Evolutionary conservation across 2,797 vertebrate species (phyloP), one percentile per base, ranked within the genome.

Genomic region (Amphiprion clarkii): DNA sequence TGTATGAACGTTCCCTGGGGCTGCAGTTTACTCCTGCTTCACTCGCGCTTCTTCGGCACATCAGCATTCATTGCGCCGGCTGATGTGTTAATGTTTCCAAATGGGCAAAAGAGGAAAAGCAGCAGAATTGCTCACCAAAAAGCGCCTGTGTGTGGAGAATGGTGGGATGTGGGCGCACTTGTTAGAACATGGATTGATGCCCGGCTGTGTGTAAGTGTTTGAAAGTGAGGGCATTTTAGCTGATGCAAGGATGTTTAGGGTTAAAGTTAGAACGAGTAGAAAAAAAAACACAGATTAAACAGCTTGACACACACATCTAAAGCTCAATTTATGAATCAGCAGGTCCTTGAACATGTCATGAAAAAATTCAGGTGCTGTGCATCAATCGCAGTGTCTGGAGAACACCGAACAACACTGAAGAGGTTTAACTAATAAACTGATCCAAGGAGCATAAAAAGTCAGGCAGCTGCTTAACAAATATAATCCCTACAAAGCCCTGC

Each of bases 21-120:
- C 83, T 71, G 70, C 57, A 46, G 71, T 82, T 85, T 73, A 65
- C 62, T 74, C 66, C 46, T 40, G n/a, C 61, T 69, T 25, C 63
- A 23, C 68, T 85, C 29, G 48, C 42, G 16, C 66, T 42, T 74
- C 75, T 63, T 61, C 67, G 12, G 69, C 71, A 53, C 76, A 74
- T 81, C 82, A 64, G 83, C 67, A 17, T 62, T 76, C 51, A 60
- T 70, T 42, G 58, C 81, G 76, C 78, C 58, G 39, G 72, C 55
- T 71, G 49, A 86, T 23, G 59, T 86, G 72, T 81, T 71, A 56
- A 75, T 83, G 82, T 58, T 71, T 86, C 53, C 14, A 79, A 74
- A 72, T 36, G 52, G 63, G 23, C 33, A 67, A 64, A 70, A 48
- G 19, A 71, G 21, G 48, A 57, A 42, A 48, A 72, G 17, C 42